phyloP scores from a whole-genome alignment of 2,888 invertebrate species.

The Caenorhabditis virilis region DNA sequence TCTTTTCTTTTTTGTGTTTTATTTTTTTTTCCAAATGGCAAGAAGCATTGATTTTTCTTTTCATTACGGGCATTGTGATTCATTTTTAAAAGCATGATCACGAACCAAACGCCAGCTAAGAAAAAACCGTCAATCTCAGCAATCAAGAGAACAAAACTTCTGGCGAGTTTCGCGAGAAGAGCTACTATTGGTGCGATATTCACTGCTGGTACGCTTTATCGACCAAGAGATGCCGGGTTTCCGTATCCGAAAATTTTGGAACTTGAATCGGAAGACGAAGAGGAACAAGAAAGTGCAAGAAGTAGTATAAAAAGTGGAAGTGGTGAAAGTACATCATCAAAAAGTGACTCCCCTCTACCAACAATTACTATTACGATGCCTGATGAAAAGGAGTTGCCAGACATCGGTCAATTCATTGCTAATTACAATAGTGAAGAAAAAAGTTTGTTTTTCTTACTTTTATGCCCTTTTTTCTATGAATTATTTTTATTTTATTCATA shows the following conservation, averaged over 20 bases:
- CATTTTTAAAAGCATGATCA: too few species aligned
- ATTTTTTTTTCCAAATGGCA: too few species aligned
- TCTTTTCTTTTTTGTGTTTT: too few species aligned
- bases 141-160: neutral
- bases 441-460: neutral
- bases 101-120: too few species aligned
- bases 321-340: neutral
- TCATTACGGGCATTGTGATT: too few species aligned
- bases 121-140: too few species aligned
- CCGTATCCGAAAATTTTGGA: neutral
- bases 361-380: conserved; percentile 17
- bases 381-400: conserved; percentile 14
- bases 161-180: conserved; percentile 6
- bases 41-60: too few species aligned
- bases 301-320: neutral
- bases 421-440: conserved; percentile 20
- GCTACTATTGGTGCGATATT: conserved; percentile 25
- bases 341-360: conserved; percentile 10
- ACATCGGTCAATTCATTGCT: conserved; percentile 19
- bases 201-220: conserved; percentile 5
- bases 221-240: conserved; percentile 2
- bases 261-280: conserved; percentile 7
- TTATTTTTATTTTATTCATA: neutral
- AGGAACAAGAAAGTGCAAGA: conserved; percentile 6
- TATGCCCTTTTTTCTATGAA: neutral